Conservation (phyloP, 2,797 vertebrate genomes). For the Rhynchonycteris naso region DNA sequence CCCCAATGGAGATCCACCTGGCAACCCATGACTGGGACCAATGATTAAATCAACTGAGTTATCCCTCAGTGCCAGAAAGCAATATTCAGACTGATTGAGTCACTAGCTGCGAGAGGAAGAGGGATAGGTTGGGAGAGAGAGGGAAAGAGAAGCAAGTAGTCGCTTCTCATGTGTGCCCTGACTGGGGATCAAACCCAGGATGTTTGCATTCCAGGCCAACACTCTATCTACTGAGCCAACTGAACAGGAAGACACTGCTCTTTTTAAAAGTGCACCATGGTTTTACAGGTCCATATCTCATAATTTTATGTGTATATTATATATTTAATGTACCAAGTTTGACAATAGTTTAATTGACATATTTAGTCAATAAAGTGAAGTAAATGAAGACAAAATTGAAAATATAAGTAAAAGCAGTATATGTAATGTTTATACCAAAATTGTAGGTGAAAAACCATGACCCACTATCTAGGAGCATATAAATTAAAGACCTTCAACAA, state of each 20-base stretch:
- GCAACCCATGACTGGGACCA: too few species aligned
- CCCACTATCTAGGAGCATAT: not conserved
- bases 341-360: not conserved
- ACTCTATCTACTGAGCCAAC: too few species aligned
- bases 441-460: not conserved
- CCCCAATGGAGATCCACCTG: too few species aligned
- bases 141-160: too few species aligned
- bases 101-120: too few species aligned
- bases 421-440: not conserved
- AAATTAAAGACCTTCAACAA: not conserved
- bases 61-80: too few species aligned
- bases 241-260: not conserved
- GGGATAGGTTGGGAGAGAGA: too few species aligned
- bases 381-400: not conserved
- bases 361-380: not conserved
- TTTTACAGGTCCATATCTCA: not conserved
- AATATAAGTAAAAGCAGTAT: not conserved
- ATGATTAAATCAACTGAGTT: too few species aligned
- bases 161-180: too few species aligned
- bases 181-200: too few species aligned
- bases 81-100: too few species aligned
- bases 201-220: too few species aligned
- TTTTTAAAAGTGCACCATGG: not conserved
- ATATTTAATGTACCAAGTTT: not conserved
- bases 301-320: not conserved